Conservation (phyloP, 2,113 vertebrate genomes). For the zebrafish (Danio rerio) region GRCz12tu NC_133177.1:25754501-25755000, state of each 20-base stretch:
- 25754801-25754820: conserved; percentile 96
- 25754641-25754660: conserved; percentile 90
- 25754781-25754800: conserved; percentile 89
- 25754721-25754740: conserved; percentile 89
- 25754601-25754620: conserved; percentile 94
- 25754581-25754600: conserved; percentile 97
- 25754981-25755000: conserved; percentile 96
- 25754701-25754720: conserved; percentile 92
- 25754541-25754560: conserved; percentile 92
- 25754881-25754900: conserved; percentile 94
- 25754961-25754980: conserved; percentile 95
- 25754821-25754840: conserved; percentile 93
- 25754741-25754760: conserved; percentile 97
- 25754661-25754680: conserved; percentile 96
- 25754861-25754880: conserved; percentile 89
- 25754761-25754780: conserved; percentile 95
- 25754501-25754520: conserved; percentile 94
- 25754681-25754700: conserved; percentile 97
- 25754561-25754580: conserved; percentile 93
- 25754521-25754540: conserved; percentile 95
- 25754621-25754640: conserved; percentile 92
- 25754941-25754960: conserved; percentile 94
- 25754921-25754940: conserved; percentile 93
- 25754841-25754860: conserved; percentile 97
- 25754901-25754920: conserved; percentile 96